These are phyloP conservation scores for Graphium colonna DNA, from an alignment of 2,888 invertebrate species.

Conservation along the genomic window DNA sequence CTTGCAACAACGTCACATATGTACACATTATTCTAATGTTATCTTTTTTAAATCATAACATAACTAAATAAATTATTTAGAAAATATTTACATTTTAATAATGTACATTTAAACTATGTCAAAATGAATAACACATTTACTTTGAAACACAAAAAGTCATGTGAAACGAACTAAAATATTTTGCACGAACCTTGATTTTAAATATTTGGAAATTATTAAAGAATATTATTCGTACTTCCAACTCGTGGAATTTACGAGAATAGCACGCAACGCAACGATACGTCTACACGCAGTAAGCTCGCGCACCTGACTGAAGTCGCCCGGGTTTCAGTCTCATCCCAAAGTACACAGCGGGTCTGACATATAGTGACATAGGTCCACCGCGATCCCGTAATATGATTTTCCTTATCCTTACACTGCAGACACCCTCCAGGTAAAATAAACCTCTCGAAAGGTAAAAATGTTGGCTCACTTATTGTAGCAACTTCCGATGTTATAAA, in stretches of 20 bases:
- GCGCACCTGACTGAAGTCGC: constrained; percentile 22
- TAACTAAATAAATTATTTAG: too few relatives aligned
- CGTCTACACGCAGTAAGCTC: constrained; percentile 8
- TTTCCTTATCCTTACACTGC: constrained; percentile 5
- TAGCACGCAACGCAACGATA: not conserved
- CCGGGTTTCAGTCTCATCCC: not conserved
- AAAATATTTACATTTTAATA: too few relatives aligned
- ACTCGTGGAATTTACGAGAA: not conserved
- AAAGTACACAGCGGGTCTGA: constrained; percentile 6
- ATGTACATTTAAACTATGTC: too few relatives aligned
- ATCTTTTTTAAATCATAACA: too few relatives aligned
- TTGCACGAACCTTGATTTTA: not conserved
- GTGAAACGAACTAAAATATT: not conserved
- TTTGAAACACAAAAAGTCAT: not conserved
- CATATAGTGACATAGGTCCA: constrained; percentile 8
- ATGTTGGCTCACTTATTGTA: not conserved
- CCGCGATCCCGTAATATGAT: constrained; percentile 12
- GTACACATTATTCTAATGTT: too few relatives aligned
- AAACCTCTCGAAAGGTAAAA: not conserved
- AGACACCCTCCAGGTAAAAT: not conserved
- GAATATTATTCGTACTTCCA: not conserved
- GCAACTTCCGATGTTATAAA: too few relatives aligned
- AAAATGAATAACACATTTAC: too few relatives aligned
- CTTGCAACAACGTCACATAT: too few relatives aligned
- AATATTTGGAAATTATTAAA: not conserved